phyloP scores from a whole-genome alignment of 2,113 vertebrate species.

The Anhinga rufa region DNA sequence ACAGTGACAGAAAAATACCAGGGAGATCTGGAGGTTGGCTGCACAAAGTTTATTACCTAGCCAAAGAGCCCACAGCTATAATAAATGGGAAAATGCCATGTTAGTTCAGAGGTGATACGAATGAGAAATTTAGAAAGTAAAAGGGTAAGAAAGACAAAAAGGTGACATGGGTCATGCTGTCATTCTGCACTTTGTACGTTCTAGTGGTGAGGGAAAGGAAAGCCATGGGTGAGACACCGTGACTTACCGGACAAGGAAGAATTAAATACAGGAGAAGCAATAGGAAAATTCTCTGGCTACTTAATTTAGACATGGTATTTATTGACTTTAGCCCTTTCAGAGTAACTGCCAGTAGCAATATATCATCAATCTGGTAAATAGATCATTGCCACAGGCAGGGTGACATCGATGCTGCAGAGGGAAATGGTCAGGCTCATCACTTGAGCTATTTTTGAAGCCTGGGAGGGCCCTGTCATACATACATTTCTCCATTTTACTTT shows the following conservation, averaged over 20 bases:
- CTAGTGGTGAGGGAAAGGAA: background rate
- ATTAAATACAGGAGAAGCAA: conserved; percentile 20
- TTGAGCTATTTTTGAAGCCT: background rate
- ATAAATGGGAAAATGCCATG: background rate
- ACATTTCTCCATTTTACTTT: background rate
- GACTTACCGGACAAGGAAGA: background rate
- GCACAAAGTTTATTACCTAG: background rate
- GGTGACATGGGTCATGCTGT: background rate
- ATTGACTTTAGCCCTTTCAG: conserved; percentile 4
- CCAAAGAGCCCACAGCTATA: background rate
- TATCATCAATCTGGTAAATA: background rate
- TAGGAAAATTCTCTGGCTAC: background rate
- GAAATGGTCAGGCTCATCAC: conserved; percentile 2
- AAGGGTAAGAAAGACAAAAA: background rate
- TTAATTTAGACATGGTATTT: conserved; percentile 29
- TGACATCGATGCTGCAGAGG: background rate
- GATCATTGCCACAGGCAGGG: conserved; percentile 15
- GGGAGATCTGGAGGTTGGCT: background rate
- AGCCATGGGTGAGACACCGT: background rate
- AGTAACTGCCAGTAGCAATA: conserved; percentile 25
- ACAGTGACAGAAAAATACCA: background rate
- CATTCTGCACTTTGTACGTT: background rate
- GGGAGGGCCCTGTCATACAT: background rate
- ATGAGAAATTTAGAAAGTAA: background rate
- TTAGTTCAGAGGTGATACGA: background rate